Evolutionary conservation across 2,888 invertebrate genomes (phyloP).

Genomic region (Sarcophaga subvicina): DNA sequence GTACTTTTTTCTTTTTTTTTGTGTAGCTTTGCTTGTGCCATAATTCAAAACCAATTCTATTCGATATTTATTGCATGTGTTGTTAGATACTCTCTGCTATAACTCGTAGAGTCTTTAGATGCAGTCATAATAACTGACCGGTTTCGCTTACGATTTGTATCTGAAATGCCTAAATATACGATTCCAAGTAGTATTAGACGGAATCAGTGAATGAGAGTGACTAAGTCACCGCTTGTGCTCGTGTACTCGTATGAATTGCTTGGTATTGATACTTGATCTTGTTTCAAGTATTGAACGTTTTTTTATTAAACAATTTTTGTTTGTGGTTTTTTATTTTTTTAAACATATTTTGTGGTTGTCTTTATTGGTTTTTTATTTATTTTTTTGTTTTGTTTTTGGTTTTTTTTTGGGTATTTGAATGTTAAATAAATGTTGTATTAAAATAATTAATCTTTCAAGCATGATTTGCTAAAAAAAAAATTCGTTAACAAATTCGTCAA

Average conservation of each 20-base stretch:
- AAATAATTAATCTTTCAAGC: slow-evolving; percentile 56
- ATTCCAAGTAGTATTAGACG: too few relatives aligned
- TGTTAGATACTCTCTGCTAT: neutral
- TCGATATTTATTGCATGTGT: neutral
- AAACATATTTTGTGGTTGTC: slow-evolving; percentile 35
- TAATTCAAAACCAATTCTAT: neutral
- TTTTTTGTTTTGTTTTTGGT: neutral
- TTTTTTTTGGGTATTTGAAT: slow-evolving; percentile 32
- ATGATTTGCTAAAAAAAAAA: slow-evolving; percentile 35
- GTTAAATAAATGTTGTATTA: slow-evolving; percentile 51
- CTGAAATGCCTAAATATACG: neutral
- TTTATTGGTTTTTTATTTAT: slow-evolving; percentile 3
- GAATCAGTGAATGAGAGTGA: neutral
- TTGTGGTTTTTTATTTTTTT: slow-evolving; percentile 33
- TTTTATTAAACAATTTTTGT: slow-evolving; percentile 12
- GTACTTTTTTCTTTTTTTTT: neutral
- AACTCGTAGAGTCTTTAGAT: neutral
- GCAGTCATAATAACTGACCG: slow-evolving; percentile 36
- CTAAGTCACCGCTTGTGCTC: neutral
- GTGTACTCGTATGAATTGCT: slow-evolving; percentile 1
- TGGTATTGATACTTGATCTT: slow-evolving; percentile 69
- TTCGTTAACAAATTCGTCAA: slow-evolving; percentile 11
- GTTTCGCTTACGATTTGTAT: slow-evolving; percentile 44
- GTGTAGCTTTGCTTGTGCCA: neutral
- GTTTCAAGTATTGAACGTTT: slow-evolving; percentile 48